Evolutionary conservation across 2,113 vertebrate genomes (phyloP), one percentile per base, ranked within the genome.

Genomic region (Prionailurus viverrinus): DNA sequence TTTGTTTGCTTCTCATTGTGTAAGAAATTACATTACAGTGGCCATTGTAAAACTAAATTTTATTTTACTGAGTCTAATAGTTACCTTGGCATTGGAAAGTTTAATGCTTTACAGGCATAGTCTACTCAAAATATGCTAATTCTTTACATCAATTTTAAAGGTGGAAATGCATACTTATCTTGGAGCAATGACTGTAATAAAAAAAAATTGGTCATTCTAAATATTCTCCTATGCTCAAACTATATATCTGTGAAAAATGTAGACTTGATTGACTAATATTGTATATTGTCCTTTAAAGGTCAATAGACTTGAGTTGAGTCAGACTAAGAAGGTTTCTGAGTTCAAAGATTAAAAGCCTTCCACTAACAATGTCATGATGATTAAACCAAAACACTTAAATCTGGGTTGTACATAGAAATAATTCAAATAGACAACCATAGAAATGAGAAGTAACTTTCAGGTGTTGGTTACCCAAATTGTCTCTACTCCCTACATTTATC

Each of bases 341-440:
- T 45, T 94, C 53, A 63, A 82, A 89, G n/a, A 53, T 81, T 81
- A 53, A 87, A 96, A 58, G 2, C 0, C 19, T 97, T 76, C 4
- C 18, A 78, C 1, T 92, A 89, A 89, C 11, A 74, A 66, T 82
- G 6, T 33, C 4, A 68, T 31, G 4, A 39, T 68, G 29, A 78
- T 92, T 90, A 97, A 95, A 83, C 23, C 29, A 36, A 84, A 41
- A 69, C 33, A 66, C 19, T 95, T 73, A 68, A 63, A 83, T 90
- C 93, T 95, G 45, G 51, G 13, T 61, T 73, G 18, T 74, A 7
- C 53, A 0, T 39, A 73, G 10, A 91, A 84, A 88, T 94, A 66
- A 92, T 91, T 97, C 33, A 80, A 69, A 31, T 73, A 81, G 16
- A 90, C 82, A 80, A 88, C 55, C 12, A 91, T n/a, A 88, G 39